Evolutionary conservation across 2,888 invertebrate genomes (phyloP).

Genomic region (Apoderus coryli): DNA sequence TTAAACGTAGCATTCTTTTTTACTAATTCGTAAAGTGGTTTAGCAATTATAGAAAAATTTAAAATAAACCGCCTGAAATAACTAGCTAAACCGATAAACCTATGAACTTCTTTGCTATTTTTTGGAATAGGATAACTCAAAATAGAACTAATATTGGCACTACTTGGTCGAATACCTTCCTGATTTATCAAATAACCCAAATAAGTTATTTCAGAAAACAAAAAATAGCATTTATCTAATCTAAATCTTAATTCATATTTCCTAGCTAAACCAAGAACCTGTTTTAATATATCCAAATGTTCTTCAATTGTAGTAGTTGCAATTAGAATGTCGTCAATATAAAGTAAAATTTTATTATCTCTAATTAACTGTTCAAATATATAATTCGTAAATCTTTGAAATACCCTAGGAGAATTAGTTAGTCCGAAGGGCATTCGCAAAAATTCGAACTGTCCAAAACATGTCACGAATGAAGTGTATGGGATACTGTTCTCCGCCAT

Average conservation of each 20-base stretch:
- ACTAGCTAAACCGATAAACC: constrained; percentile 12
- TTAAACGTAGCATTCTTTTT: constrained; percentile 17
- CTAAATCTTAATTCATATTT: constrained; percentile 15
- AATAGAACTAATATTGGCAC: constrained; percentile 11
- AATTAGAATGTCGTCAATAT: constrained; percentile 18
- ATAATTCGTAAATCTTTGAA: constrained; percentile 15
- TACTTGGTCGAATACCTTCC: constrained; percentile 10
- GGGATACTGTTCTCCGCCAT: constrained; percentile 18
- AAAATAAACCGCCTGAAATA: constrained; percentile 14
- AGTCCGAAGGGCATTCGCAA: constrained; percentile 23
- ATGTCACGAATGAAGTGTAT: constrained; percentile 23
- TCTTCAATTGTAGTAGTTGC: constrained; percentile 15
- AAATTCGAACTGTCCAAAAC: constrained; percentile 22
- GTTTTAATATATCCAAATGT: constrained; percentile 14
- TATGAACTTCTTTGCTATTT: constrained; percentile 10
- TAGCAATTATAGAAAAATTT: constrained; percentile 16
- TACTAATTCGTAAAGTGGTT: constrained; percentile 22
- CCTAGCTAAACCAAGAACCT: constrained; percentile 13
- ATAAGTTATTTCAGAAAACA: constrained; percentile 16
- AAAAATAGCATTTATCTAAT: constrained; percentile 20
- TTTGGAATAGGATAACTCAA: constrained; percentile 12
- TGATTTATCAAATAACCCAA: constrained; percentile 19
- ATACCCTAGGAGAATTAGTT: constrained; percentile 17
- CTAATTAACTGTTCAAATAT: constrained; percentile 15
- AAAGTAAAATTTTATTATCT: constrained; percentile 14